Percentiles rank a stretch among this genome's conserved stretches.
These are phyloP conservation scores for Monodelphis domestica DNA, from an alignment of 2,797 vertebrate genomes.

Conservation along the genomic window DNA sequence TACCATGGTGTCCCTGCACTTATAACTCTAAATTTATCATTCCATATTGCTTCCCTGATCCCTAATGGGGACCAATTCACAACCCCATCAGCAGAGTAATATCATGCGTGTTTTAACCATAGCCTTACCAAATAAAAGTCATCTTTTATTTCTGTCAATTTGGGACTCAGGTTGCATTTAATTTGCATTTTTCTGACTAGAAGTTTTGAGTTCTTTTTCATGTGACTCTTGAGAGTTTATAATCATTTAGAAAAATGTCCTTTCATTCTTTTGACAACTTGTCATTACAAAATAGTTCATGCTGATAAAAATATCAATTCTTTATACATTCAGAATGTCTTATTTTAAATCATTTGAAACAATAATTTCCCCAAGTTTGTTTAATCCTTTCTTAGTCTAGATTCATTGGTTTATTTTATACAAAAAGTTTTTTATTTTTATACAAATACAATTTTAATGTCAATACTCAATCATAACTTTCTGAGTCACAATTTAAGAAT, in stretches of 20 bases:
- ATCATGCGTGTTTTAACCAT: background rate
- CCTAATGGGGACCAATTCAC: background rate
- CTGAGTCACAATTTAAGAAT: background rate
- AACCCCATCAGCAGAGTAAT: background rate
- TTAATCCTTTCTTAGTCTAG: background rate
- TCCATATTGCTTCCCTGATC: background rate
- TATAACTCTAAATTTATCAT: background rate
- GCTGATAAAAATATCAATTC: background rate
- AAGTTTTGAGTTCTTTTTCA: background rate
- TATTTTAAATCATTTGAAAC: background rate
- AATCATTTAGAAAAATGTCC: background rate
- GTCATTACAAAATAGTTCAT: background rate
- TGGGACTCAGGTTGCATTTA: background rate
- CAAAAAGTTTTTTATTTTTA: background rate
- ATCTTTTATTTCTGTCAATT: background rate
- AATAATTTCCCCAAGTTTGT: background rate
- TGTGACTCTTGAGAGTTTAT: background rate
- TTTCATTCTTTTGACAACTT: background rate
- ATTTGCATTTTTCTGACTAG: background rate
- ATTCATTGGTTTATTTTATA: background rate
- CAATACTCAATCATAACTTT: background rate
- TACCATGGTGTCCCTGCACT: too few species aligned
- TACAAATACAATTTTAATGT: background rate
- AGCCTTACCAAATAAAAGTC: background rate
- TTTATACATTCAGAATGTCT: background rate